Evolutionary conservation across 2,113 vertebrate species (phyloP).

Genomic region (Seriola aureovittata): DNA sequence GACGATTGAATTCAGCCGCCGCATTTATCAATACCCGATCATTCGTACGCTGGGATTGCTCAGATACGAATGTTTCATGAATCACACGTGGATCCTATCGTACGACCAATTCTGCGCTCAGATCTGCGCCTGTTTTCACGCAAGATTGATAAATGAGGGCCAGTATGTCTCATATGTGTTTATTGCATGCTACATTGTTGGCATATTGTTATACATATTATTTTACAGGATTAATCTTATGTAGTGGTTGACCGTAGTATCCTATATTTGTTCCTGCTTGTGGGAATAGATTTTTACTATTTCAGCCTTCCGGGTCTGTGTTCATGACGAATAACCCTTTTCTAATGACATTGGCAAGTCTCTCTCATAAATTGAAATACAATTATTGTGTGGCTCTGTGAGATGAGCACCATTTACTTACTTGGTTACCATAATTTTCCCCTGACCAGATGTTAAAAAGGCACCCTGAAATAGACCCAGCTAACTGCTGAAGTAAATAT

Average conservation of each 20-base stretch:
- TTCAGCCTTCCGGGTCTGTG: neutral
- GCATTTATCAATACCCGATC: no score
- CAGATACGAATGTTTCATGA: no score
- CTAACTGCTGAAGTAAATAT: slow-evolving; percentile 1
- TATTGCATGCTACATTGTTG: neutral
- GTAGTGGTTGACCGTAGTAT: neutral
- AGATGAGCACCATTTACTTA: neutral
- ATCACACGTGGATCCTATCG: no score
- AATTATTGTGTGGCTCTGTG: neutral
- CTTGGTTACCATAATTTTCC: no score
- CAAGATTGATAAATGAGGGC: no score
- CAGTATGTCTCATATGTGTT: neutral
- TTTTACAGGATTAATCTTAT: neutral
- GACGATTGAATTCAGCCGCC: no score
- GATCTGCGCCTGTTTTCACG: no score
- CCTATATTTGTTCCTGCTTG: neutral
- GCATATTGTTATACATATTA: neutral
- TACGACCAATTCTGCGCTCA: no score
- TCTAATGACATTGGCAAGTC: neutral
- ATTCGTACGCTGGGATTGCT: no score
- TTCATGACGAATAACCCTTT: neutral
- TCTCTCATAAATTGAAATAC: neutral
- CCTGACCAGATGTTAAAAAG: no score
- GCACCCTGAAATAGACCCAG: neutral
- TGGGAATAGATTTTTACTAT: neutral